Conservation (phyloP, 2,113 vertebrate genomes). For the Recurvirostra avosetta region DNA sequence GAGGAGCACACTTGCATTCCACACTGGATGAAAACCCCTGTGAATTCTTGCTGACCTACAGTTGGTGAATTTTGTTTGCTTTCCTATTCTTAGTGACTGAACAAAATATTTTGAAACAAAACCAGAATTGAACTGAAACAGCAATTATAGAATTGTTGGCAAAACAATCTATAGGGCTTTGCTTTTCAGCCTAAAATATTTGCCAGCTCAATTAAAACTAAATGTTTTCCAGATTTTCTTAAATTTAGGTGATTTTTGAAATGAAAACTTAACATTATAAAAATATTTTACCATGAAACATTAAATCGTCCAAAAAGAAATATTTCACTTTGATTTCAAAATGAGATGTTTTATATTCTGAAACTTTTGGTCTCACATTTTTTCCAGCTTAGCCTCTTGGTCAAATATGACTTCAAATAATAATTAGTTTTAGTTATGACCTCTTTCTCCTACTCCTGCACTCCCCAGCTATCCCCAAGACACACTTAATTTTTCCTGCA, state of each 20-base stretch:
- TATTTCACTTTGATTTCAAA: not conserved
- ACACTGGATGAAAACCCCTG: not conserved
- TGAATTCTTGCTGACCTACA: not conserved
- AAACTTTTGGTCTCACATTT: not conserved
- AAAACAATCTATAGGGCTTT: not conserved
- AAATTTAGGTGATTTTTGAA: not conserved
- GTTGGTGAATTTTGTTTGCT: not conserved
- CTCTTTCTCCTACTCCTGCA: not conserved
- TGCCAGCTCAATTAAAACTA: not conserved
- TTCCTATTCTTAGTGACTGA: not conserved
- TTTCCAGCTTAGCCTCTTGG: not conserved
- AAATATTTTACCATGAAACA: not conserved
- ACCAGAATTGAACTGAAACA: not conserved
- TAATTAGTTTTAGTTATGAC: not conserved
- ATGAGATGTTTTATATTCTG: not conserved
- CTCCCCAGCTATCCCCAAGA: not conserved
- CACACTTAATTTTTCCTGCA: not conserved
- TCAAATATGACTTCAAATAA: not conserved
- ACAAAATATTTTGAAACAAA: not conserved
- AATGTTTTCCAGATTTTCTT: not conserved
- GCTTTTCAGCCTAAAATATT: not conserved
- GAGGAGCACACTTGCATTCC: not conserved
- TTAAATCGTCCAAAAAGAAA: not conserved
- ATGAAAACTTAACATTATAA: not conserved
- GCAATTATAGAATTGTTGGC: not conserved